Percentiles rank a stretch among this genome's conserved stretches.
Evolutionary conservation across 2,797 vertebrate genomes (phyloP).

Genomic region (Periparus ater): DNA sequence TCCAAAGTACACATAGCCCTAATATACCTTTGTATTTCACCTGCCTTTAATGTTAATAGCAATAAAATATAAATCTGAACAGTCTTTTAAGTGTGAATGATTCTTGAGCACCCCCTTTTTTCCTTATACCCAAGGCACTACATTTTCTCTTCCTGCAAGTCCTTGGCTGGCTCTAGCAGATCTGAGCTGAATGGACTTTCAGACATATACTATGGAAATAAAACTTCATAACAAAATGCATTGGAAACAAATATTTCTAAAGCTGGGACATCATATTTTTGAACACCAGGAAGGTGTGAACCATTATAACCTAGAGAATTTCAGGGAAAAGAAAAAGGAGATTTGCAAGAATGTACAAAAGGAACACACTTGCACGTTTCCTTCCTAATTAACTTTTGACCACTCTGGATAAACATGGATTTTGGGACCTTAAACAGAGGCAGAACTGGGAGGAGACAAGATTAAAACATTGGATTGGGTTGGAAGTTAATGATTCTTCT

Average conservation of each 20-base stretch:
- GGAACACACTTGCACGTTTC: neutral
- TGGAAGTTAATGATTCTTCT: slow-evolving; percentile 76
- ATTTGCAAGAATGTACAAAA: neutral
- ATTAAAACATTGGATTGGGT: slow-evolving; percentile 40
- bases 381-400: slow-evolving; percentile 31
- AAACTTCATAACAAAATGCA: neutral
- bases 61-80: neutral
- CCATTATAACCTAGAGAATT: neutral
- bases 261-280: neutral
- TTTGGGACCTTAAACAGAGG: slow-evolving; percentile 40
- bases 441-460: slow-evolving; percentile 57
- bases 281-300: neutral
- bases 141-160: neutral
- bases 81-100: neutral
- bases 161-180: neutral
- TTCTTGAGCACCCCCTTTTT: neutral
- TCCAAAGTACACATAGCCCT: neutral
- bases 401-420: neutral
- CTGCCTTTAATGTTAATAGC: neutral
- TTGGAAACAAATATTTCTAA: neutral
- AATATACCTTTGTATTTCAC: neutral
- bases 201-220: neutral
- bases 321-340: neutral
- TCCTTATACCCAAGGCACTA: neutral
- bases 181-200: neutral